Evolutionary conservation across 2,113 vertebrate species (phyloP), one percentile per base, ranked within the genome.

Genomic region (Harpagus bidentatus): DNA sequence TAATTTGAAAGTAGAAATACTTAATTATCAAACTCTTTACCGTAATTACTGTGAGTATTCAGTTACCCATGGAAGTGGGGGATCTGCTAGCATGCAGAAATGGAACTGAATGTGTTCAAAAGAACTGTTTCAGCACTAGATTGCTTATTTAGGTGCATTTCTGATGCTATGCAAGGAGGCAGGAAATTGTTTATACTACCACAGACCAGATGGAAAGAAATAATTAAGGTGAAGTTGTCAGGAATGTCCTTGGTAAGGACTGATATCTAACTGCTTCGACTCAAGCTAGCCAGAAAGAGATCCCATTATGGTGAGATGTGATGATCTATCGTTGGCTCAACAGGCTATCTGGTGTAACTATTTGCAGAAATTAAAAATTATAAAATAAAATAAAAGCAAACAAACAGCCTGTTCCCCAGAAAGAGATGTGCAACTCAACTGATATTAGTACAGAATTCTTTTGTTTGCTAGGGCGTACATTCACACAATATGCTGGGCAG

Each of bases 261-360:
- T 31, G 81, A 28, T 52, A 72, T 17, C 4, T 18, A 72, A 90
- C 32, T 66, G 79, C 59, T 88, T 58, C 0, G 3, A 90, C 62
- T 81, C 19, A 48, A 71, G 71, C 45, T 76, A 90, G 76, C 52
- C 82, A 94, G 92, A 86, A 94, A 91, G 76, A 48, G 71, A 93
- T 62, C 76, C 55, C 63, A 63, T 72, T 52, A 65, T 70, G 69
- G 81, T 67, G 91, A 95, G 83, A 91, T 69, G 38, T 15, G 53
- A 87, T 42, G 32, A 88, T 91, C 80, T 94, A 91, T 59, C 92
- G 95, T 92, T 94, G 94, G 91, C 83, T 94, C 77, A 96, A 93
- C 84, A 93, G 86, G 69, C 89, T 93, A 95, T 96, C 94, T 93
- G 93, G 42, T 90, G 45, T 63, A 77, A 94, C 76, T 79, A 94